Conservation (phyloP, 2,113 vertebrate species). For the Thomomys bottae region DNA sequence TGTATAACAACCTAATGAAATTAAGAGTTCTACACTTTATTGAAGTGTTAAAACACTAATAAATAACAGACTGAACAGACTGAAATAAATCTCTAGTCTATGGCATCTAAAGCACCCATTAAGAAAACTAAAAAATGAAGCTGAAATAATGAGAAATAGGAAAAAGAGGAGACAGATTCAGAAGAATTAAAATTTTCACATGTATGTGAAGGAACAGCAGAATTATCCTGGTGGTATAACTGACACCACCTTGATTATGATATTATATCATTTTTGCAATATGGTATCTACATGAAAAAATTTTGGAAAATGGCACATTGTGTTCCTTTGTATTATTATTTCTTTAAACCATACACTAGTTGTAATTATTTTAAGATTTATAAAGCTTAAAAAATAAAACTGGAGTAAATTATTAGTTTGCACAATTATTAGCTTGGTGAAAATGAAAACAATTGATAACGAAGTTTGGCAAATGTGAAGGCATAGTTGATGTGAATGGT, state of each 20-base stretch:
- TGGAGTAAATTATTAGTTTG: too few relatives aligned
- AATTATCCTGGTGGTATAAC: background rate
- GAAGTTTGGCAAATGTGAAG: background rate
- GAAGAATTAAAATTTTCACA: background rate
- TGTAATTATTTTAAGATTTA: too few relatives aligned
- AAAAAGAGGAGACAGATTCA: background rate
- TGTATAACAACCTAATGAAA: background rate
- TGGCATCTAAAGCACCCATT: background rate
- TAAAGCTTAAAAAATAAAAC: too few relatives aligned
- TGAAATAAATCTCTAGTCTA: too few relatives aligned
- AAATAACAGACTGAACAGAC: too few relatives aligned
- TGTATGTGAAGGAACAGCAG: background rate
- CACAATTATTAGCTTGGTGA: background rate
- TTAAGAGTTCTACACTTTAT: constrained; percentile 3
- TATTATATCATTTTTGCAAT: too few relatives aligned
- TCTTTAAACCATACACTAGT: too few relatives aligned
- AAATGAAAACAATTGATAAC: background rate
- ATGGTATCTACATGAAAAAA: too few relatives aligned
- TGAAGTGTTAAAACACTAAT: background rate
- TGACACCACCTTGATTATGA: too few relatives aligned
- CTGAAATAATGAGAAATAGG: background rate
- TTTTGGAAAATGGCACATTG: too few relatives aligned
- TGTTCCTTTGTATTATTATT: too few relatives aligned
- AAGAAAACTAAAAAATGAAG: background rate
- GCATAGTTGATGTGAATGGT: too few relatives aligned